Conservation (phyloP, 2,113 vertebrate genomes). For the Tinamus guttatus region DNA sequence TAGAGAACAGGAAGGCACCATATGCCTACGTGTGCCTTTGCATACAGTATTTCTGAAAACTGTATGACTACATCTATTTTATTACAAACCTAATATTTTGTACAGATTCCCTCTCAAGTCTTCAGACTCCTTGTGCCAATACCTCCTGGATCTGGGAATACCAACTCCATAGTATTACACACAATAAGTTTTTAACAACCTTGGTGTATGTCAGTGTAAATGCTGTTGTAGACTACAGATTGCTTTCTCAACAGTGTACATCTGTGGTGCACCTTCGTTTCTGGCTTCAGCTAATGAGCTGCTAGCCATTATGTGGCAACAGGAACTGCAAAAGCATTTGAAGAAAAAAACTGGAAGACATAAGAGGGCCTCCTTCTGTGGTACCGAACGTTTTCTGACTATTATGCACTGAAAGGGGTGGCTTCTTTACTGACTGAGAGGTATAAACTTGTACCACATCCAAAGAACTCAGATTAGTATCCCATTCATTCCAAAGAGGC, state of each 20-base stretch:
- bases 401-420: neutral
- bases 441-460: neutral
- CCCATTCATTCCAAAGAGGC: neutral
- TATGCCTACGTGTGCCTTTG: accelerated
- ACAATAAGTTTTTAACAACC: neutral
- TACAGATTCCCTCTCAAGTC: neutral
- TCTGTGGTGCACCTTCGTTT: neutral
- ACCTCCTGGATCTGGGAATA: neutral
- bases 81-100: neutral
- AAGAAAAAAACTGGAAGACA: slow-evolving; percentile 6
- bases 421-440: neutral
- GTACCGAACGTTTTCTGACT: neutral
- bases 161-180: neutral
- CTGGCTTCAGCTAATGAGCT: slow-evolving; percentile 25
- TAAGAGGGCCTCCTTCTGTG: neutral
- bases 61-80: accelerated
- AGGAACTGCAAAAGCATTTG: neutral
- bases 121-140: neutral
- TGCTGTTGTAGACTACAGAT: neutral
- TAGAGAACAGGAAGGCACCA: accelerated
- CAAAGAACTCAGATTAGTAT: slow-evolving; percentile 1
- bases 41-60: neutral
- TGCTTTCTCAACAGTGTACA: neutral
- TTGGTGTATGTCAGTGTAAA: neutral
- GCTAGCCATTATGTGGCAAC: neutral